phyloP scores from a whole-genome alignment of 1,140 invertebrate genomes.

The Tetragnatha versicolor region DNA sequence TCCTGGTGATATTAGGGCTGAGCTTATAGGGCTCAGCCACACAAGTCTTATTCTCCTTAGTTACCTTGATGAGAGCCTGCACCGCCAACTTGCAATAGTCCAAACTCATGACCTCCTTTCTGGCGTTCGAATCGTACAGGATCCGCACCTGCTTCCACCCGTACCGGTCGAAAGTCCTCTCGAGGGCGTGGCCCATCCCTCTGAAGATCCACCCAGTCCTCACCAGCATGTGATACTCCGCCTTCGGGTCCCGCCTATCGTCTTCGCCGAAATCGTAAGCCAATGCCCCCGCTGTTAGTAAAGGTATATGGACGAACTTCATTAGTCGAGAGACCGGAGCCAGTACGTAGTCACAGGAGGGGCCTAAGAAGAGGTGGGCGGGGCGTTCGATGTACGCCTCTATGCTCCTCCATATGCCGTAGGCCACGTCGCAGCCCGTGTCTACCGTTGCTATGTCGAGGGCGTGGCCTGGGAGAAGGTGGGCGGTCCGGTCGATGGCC shows the following conservation, averaged over 20 bases:
- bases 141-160: not conserved
- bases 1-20: not conserved
- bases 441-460: conserved; percentile 57
- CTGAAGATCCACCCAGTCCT: conserved; percentile 33
- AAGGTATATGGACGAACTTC: conserved; percentile 9
- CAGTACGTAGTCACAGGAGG: conserved; percentile 88
- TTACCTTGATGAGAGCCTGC: not conserved
- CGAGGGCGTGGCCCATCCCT: not conserved
- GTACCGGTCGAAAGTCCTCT: not conserved
- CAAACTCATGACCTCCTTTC: conserved; percentile 3
- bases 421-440: conserved; percentile 1
- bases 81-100: conserved; percentile 7
- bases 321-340: conserved; percentile 80
- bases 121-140: conserved; percentile 9
- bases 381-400: conserved; percentile 41
- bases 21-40: not conserved
- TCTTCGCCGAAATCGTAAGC: conserved; percentile 6
- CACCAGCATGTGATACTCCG: conserved; percentile 40
- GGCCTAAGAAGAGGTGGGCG: conserved; percentile 85
- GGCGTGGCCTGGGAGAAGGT: not conserved
- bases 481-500: not conserved
- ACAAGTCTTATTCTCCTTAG: not conserved
- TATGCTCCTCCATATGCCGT: conserved; percentile 12
- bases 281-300: conserved; percentile 29
- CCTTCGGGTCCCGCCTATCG: not conserved